Conservation (phyloP, 2,888 invertebrate species). For the Caenorhabditis imperialis region DNA sequence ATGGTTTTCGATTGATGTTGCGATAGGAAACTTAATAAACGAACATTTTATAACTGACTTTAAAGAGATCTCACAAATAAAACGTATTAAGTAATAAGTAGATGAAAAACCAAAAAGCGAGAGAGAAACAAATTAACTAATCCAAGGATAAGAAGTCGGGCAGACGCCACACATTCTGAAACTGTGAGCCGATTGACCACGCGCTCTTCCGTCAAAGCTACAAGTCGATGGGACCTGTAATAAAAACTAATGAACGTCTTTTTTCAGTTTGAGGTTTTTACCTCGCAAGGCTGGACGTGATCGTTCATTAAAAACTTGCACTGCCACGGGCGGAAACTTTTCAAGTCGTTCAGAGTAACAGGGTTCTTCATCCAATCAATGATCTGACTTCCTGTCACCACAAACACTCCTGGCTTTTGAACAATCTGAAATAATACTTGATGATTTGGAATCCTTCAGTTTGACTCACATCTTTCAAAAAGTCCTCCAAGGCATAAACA, state of each 20-base stretch:
- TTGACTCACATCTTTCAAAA: constrained; percentile 65
- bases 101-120: not conserved
- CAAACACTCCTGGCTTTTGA: constrained; percentile 69
- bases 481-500: constrained; percentile 70
- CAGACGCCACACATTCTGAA: constrained; percentile 77
- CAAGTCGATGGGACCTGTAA: constrained; percentile 73
- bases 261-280: constrained; percentile 11
- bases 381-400: constrained; percentile 73
- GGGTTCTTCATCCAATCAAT: constrained; percentile 76
- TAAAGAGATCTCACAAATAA: constrained; percentile 33
- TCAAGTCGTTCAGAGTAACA: constrained; percentile 57
- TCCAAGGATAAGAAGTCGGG: constrained; percentile 74
- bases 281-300: constrained; percentile 74
- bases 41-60: constrained; percentile 7
- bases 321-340: constrained; percentile 72
- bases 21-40: not conserved
- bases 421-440: constrained; percentile 70
- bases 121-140: constrained; percentile 65
- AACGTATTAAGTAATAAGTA: constrained; percentile 17
- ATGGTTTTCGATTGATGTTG: too few species aligned
- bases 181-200: constrained; percentile 65
- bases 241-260: not conserved
- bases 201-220: constrained; percentile 60
- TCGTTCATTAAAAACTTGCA: constrained; percentile 66
- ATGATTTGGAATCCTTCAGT: not conserved